These are phyloP conservation scores for Cryptosula pallasiana DNA, from an alignment of 2,888 invertebrate genomes.

Conservation along the genomic window DNA sequence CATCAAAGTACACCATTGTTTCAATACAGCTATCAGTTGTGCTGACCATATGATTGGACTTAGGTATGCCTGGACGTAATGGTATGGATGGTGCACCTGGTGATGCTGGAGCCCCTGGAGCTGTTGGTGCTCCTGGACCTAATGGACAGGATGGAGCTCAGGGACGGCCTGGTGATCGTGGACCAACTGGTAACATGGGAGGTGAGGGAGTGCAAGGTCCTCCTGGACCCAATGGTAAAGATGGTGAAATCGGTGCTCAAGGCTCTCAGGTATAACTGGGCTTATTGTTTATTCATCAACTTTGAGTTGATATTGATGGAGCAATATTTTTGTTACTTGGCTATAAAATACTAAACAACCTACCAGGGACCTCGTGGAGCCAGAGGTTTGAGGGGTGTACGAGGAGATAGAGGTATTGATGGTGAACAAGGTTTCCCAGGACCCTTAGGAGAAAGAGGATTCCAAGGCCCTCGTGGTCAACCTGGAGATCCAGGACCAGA, in stretches of 20 bases:
- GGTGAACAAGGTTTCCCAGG: conserved; percentile 30
- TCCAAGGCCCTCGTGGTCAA: conserved; percentile 16
- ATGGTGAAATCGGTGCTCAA: conserved; percentile 14
- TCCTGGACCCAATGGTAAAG: conserved; percentile 4
- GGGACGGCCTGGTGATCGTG: conserved; percentile 17
- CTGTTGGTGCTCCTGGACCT: conserved; percentile 17
- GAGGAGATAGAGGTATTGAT: conserved; percentile 17
- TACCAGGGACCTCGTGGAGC: conserved; percentile 1
- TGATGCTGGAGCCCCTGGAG: conserved; percentile 2
- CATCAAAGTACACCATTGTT: too few species aligned
- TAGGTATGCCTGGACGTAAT: conserved; percentile 22
- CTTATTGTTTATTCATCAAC: background rate
- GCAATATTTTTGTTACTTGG: background rate
- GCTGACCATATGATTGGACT: too few species aligned
- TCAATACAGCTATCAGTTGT: too few species aligned
- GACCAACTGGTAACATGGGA: background rate
- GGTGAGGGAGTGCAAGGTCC: conserved; percentile 17
- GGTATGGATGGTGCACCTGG: conserved; percentile 23
- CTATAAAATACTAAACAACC: background rate
- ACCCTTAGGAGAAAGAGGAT: conserved; percentile 20
- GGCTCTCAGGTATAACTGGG: background rate
- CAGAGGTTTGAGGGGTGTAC: background rate
- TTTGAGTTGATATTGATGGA: too few species aligned
- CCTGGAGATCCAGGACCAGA: background rate
- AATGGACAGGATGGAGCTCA: conserved; percentile 13